phyloP scores from a whole-genome alignment of 2,888 invertebrate genomes.

The Brenthis hecate region DNA sequence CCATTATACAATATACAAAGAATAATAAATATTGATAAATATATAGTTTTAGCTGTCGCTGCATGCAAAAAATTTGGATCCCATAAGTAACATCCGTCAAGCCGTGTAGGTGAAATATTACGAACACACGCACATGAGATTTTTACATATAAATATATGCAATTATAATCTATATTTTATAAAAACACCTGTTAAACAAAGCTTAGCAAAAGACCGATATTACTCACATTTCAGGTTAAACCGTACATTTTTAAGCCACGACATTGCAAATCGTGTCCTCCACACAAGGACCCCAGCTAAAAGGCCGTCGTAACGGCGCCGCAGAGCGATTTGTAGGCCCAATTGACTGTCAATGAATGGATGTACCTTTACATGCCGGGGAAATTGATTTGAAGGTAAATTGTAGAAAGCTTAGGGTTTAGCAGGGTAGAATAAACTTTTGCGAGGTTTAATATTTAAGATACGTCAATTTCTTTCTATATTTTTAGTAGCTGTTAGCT shows the following conservation, averaged over 20 bases:
- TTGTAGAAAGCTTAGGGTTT: neutral
- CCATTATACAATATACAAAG: no score
- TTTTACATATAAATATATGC: no score
- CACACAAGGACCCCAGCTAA: conserved; percentile 50
- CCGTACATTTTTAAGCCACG: conserved; percentile 10
- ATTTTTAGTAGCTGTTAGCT: neutral
- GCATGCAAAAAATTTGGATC: no score
- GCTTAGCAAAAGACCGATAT: neutral
- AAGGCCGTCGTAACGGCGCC: conserved; percentile 59
- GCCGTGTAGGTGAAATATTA: no score
- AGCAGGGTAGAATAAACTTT: neutral
- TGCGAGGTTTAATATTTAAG: no score
- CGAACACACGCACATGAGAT: no score
- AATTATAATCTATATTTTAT: neutral
- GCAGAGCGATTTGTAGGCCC: conserved; percentile 68
- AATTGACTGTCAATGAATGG: conserved; percentile 76
- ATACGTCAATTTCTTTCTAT: neutral
- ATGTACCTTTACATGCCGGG: conserved; percentile 48
- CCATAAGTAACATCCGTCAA: no score
- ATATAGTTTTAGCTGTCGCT: no score
- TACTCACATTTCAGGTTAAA: conserved; percentile 6
- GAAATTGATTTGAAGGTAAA: conserved; percentile 23
- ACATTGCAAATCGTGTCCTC: conserved; percentile 10
- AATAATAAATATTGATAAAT: no score
- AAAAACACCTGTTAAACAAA: neutral